Conservation (phyloP, 2,797 vertebrate genomes). For the Tokudaia tokunoshimensis region DNA sequence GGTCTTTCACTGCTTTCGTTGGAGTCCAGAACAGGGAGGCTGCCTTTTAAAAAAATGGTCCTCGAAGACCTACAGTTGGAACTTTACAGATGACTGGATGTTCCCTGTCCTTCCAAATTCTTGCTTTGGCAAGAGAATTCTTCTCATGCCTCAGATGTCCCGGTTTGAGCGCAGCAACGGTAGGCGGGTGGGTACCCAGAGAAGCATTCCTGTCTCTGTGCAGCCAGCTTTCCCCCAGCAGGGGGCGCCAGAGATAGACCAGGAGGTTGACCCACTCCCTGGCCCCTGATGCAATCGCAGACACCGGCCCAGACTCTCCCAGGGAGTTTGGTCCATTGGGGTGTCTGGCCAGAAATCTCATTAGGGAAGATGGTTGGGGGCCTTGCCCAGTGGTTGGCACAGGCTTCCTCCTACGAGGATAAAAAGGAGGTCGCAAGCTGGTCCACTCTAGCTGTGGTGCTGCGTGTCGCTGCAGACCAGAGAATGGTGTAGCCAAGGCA, state of each 20-base stretch:
- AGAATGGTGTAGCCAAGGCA: not conserved
- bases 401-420: not conserved
- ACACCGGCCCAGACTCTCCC: constrained; percentile 42
- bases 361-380: not conserved
- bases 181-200: not conserved
- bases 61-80: not conserved
- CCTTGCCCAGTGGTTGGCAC: not conserved
- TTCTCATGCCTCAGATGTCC: constrained; percentile 25
- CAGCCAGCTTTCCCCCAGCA: constrained; percentile 64
- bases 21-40: not conserved
- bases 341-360: not conserved
- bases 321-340: constrained; percentile 20
- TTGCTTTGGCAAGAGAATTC: constrained; percentile 12
- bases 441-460: constrained; percentile 6
- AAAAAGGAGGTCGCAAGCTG: not conserved
- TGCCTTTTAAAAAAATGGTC: not conserved
- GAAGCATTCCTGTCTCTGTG: not conserved
- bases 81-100: not conserved
- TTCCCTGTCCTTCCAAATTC: not conserved
- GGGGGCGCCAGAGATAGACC: constrained; percentile 64
- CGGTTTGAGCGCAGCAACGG: not conserved
- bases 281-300: not conserved
- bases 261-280: not conserved
- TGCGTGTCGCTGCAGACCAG: constrained; percentile 52
- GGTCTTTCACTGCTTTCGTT: constrained; percentile 72